Conservation (phyloP, 2,113 vertebrate species). For the Climacteris rufus region DNA sequence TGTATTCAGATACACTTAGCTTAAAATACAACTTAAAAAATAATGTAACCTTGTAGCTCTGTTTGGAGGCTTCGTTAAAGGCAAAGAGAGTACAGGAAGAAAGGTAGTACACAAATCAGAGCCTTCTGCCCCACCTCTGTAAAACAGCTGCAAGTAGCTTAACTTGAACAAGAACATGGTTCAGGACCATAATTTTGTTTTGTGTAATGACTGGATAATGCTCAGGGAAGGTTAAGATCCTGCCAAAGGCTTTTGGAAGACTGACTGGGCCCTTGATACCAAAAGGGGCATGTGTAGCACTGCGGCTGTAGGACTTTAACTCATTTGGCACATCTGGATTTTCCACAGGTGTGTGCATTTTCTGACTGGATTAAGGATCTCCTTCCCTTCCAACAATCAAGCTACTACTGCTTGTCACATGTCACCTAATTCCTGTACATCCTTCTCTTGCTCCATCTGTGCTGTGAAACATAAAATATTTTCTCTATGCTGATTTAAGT, state of each 20-base stretch:
- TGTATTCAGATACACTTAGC: background rate
- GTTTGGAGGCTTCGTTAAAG: background rate
- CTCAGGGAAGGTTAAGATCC: background rate
- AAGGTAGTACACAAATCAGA: background rate
- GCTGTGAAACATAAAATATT: background rate
- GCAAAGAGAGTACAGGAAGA: background rate
- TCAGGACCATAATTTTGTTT: background rate
- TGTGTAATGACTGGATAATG: background rate
- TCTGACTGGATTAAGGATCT: background rate
- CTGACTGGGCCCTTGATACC: background rate
- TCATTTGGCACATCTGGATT: background rate
- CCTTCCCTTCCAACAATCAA: background rate
- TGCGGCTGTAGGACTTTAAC: background rate
- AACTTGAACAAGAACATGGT: background rate
- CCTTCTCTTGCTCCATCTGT: background rate
- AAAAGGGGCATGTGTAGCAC: background rate
- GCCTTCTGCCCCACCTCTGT: background rate
- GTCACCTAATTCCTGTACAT: background rate
- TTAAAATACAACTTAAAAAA: background rate
- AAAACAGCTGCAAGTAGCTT: background rate
- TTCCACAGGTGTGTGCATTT: background rate
- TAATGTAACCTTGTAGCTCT: background rate
- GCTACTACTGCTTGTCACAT: background rate
- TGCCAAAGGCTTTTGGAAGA: background rate
- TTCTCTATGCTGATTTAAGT: background rate